Conservation (phyloP, 92 coral and sea anemone genomes). For the Umimayanthus kanabou region DNA sequence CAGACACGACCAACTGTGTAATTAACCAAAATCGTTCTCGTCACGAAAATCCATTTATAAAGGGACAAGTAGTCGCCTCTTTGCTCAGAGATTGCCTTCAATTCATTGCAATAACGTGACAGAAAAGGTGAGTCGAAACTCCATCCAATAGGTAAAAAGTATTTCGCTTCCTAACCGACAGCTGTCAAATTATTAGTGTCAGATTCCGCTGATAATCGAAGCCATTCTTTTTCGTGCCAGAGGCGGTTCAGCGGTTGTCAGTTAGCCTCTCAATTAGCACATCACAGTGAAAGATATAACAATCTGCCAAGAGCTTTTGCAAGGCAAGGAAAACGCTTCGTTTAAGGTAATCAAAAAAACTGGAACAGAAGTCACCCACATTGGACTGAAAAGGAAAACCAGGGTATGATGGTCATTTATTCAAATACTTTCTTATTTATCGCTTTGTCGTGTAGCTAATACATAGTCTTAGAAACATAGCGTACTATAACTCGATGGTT, state of each 20-base stretch:
- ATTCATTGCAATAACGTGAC: neutral
- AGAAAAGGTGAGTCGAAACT: slow-evolving; percentile 3
- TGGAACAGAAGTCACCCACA: neutral
- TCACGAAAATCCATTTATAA: neutral
- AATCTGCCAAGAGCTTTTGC: neutral
- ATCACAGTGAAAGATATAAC: neutral
- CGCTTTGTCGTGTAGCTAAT: neutral
- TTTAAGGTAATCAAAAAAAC: neutral
- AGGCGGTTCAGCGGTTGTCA: slow-evolving; percentile 17
- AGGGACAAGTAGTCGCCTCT: neutral
- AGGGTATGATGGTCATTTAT: neutral
- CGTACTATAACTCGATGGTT: neutral
- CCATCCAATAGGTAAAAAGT: neutral
- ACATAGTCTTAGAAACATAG: neutral
- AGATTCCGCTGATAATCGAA: slow-evolving; percentile 16
- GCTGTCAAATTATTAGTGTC: slow-evolving; percentile 21
- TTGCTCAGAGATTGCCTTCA: neutral
- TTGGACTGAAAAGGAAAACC: neutral
- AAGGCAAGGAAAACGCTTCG: neutral
- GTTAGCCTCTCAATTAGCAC: slow-evolving; percentile 5
- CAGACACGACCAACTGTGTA: neutral
- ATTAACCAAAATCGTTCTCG: neutral
- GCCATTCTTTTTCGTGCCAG: slow-evolving; percentile 16
- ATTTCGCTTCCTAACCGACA: slow-evolving; percentile 1
- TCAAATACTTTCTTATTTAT: neutral